These are phyloP conservation scores for Cryptotermes secundus DNA, from an alignment of 1,140 invertebrate genomes.

Conservation along the genomic window DNA sequence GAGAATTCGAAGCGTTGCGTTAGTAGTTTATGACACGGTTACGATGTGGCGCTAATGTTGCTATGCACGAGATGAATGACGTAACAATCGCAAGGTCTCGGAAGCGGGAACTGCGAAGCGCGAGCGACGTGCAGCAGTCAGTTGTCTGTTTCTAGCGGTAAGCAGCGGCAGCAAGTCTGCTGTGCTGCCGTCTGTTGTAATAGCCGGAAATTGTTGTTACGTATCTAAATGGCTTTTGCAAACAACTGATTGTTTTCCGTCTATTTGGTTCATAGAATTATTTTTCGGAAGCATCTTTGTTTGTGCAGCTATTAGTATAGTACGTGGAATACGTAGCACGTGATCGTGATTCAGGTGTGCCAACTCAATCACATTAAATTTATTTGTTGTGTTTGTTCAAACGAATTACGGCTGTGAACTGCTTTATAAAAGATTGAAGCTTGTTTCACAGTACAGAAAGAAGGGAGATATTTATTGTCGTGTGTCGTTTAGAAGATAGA, in stretches of 20 bases:
- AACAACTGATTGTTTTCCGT: not conserved
- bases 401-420: not conserved
- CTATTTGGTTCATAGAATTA: not conserved
- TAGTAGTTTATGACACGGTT: not conserved
- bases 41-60: not conserved
- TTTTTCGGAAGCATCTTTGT: not conserved
- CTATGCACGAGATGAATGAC: not conserved
- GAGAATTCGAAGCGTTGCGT: not conserved
- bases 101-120: constrained; percentile 1
- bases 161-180: not conserved
- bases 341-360: not conserved
- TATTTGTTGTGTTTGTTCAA: not conserved
- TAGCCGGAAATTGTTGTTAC: not conserved
- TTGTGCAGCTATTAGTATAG: not conserved
- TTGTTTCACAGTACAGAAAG: too few relatives aligned
- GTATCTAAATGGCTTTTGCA: not conserved
- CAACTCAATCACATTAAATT: not conserved
- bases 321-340: constrained; percentile 2
- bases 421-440: not conserved
- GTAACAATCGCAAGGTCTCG: not conserved
- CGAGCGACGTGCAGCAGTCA: not conserved
- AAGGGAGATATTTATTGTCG: too few relatives aligned
- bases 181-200: not conserved
- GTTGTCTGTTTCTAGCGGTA: not conserved
- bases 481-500: too few relatives aligned